Evolutionary conservation across 2,888 invertebrate genomes (phyloP).

Genomic region (Torymus aiolomorphi): DNA sequence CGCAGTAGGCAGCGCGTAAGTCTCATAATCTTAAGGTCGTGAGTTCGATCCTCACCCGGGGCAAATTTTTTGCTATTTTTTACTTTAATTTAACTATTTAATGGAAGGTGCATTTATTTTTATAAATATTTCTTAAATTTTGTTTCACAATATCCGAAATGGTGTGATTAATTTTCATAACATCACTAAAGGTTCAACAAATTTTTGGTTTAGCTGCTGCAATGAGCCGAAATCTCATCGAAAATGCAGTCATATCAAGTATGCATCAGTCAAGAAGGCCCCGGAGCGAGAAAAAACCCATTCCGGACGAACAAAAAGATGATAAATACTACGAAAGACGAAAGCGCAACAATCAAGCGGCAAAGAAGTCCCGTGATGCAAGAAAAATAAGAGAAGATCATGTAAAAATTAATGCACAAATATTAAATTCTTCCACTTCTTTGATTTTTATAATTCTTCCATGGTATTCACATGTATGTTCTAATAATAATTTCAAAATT

Average conservation of each 20-base stretch:
- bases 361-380: constrained; percentile 93
- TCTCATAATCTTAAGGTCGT: constrained; percentile 84
- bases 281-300: constrained; percentile 89
- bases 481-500: too few species aligned
- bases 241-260: constrained; percentile 53
- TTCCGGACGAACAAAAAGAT: constrained; percentile 91
- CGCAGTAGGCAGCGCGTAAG: constrained; percentile 74
- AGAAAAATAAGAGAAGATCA: constrained; percentile 92
- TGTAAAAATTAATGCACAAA: constrained; percentile 72
- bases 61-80: constrained; percentile 74
- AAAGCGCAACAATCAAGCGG: constrained; percentile 92
- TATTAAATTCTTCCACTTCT: background rate
- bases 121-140: background rate
- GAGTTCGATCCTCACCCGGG: constrained; percentile 96
- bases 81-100: background rate
- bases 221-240: constrained; percentile 47
- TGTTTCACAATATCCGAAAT: too few species aligned
- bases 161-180: too few species aligned
- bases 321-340: constrained; percentile 92
- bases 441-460: background rate
- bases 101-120: background rate
- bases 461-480: too few species aligned
- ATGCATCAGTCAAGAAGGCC: constrained; percentile 76
- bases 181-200: too few species aligned
- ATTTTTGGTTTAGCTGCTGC: constrained; percentile 33